Conservation (phyloP, 2,888 invertebrate genomes). For the Drosophila leonis region DNA sequence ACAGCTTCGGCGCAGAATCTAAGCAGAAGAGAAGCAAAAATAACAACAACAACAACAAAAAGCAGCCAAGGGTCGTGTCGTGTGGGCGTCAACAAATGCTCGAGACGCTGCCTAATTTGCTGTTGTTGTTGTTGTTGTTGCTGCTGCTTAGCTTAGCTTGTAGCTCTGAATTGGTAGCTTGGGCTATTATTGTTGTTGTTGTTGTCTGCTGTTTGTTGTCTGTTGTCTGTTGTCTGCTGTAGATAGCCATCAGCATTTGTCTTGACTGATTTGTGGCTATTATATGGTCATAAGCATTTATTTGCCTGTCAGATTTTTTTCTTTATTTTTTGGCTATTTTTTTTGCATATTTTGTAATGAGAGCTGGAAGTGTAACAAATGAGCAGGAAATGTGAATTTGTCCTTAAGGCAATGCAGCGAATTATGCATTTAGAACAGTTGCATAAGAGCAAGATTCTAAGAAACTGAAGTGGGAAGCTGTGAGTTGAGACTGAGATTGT, state of each 20-base stretch:
- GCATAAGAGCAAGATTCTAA: background rate
- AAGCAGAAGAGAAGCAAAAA: slow-evolving; percentile 15
- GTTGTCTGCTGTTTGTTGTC: slow-evolving; percentile 4
- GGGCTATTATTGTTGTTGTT: slow-evolving; percentile 5
- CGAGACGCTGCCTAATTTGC: slow-evolving; percentile 48
- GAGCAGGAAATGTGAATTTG: slow-evolving; percentile 34
- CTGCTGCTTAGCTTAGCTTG: slow-evolving; percentile 18
- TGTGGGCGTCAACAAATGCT: slow-evolving; percentile 54
- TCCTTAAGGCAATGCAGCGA: slow-evolving; percentile 22
- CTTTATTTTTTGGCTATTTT: background rate
- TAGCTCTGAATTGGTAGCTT: slow-evolving; percentile 29
- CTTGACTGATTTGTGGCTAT: slow-evolving; percentile 77
- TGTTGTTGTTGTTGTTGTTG: slow-evolving; percentile 19
- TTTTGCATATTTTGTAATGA: slow-evolving; percentile 36
- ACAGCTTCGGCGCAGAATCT: slow-evolving; percentile 53
- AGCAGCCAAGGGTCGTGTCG: slow-evolving; percentile 57
- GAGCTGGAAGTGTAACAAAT: slow-evolving; percentile 46
- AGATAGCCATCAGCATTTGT: slow-evolving; percentile 64
- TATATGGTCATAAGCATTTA: slow-evolving; percentile 67
- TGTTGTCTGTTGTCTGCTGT: slow-evolving; percentile 12
- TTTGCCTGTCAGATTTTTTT: slow-evolving; percentile 53
- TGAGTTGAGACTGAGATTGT: background rate
- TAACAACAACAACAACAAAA: slow-evolving; percentile 5
- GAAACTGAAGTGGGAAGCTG: background rate
- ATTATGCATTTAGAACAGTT: slow-evolving; percentile 2